A percentile compares a stretch with the other conserved stretches of the same genome.
Conservation (phyloP, 2,797 vertebrate genomes). For the Mormyrus hasselquistii region DNA sequence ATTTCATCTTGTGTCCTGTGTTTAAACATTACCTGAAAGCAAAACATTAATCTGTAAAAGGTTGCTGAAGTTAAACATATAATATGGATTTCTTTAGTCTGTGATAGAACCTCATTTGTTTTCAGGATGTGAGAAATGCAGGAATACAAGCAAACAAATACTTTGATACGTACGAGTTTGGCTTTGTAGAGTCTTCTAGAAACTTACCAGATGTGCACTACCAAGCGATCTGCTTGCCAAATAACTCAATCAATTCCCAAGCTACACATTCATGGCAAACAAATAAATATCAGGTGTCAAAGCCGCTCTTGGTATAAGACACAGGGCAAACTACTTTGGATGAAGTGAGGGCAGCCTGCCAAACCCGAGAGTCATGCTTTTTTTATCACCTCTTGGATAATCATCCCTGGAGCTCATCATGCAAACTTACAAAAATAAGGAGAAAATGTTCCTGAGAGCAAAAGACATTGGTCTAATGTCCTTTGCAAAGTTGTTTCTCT, state of each 20-base stretch:
- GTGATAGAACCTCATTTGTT: neutral
- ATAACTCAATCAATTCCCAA: neutral
- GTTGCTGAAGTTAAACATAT: neutral
- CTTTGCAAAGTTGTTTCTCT: neutral
- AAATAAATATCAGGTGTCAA: neutral
- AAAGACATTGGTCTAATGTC: neutral
- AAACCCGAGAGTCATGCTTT: neutral
- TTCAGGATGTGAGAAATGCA: neutral
- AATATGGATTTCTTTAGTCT: neutral
- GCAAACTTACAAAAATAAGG: neutral
- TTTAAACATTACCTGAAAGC: neutral
- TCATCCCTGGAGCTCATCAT: neutral
- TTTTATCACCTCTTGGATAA: neutral
- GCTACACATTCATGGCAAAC: neutral
- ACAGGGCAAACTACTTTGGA: neutral
- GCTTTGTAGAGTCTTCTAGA: neutral
- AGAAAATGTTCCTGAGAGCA: neutral
- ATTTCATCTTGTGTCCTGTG: neutral
- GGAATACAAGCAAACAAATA: neutral
- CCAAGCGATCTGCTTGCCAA: neutral
- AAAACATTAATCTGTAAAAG: neutral
- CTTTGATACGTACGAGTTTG: neutral
- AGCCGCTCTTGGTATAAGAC: neutral
- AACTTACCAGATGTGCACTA: neutral
- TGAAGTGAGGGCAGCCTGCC: neutral